A percentile compares a stretch with the other conserved stretches of the same genome.
Conservation (phyloP, 2,888 invertebrate genomes). For the Patella caerulea region DNA sequence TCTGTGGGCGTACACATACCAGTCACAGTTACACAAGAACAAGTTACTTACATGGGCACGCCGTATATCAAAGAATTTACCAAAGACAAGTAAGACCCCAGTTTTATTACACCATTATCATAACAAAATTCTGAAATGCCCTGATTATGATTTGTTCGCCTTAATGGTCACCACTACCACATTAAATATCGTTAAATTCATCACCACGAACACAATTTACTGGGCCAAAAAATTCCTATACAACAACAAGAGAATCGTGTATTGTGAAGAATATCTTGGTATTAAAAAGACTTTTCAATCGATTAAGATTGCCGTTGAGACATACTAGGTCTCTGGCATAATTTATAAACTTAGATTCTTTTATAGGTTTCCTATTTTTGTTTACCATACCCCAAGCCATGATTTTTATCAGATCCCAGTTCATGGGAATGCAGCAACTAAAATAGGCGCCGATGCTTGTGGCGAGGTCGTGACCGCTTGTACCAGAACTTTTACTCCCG, state of each 20-base stretch:
- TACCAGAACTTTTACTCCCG: slow-evolving; percentile 61
- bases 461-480: slow-evolving; percentile 60
- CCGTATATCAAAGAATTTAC: slow-evolving; percentile 63
- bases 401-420: slow-evolving; percentile 65
- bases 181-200: too few relatives aligned
- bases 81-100: slow-evolving; percentile 60
- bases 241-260: neutral
- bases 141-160: too few relatives aligned
- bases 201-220: too few relatives aligned
- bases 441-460: slow-evolving; percentile 66
- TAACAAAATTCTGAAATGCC: too few relatives aligned
- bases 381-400: slow-evolving; percentile 51
- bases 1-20: slow-evolving; percentile 65
- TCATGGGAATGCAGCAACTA: slow-evolving; percentile 62
- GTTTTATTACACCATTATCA: too few relatives aligned
- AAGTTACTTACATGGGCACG: slow-evolving; percentile 67
- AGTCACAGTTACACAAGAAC: slow-evolving; percentile 67
- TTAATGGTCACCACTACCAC: too few relatives aligned
- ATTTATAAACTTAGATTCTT: neutral
- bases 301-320: neutral
- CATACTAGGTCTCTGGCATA: neutral
- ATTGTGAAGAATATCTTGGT: neutral
- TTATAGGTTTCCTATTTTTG: slow-evolving; percentile 63
- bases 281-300: neutral
- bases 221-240: too few relatives aligned